A percentile compares a stretch with the other conserved stretches of the same genome.
Evolutionary conservation across 1,140 invertebrate species (phyloP).

Genomic region (Drosophila parvula): DNA sequence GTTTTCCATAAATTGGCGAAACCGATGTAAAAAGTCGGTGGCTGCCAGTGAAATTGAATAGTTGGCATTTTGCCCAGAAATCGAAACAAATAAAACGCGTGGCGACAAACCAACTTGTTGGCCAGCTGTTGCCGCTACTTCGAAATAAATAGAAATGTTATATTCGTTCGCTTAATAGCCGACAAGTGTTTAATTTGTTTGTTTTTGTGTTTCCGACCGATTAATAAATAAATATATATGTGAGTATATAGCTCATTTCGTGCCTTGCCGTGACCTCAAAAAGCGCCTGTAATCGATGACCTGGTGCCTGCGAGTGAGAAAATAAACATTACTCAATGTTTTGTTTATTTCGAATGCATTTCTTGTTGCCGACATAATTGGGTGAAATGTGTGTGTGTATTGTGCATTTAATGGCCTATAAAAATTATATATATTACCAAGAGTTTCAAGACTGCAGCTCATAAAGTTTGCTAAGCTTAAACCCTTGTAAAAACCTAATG

Average conservation of each 20-base stretch:
- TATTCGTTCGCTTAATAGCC: conserved; percentile 51
- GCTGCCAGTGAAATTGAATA: conserved; percentile 32
- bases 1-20: conserved; percentile 26
- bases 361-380: conserved; percentile 18
- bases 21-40: conserved; percentile 4
- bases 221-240: conserved; percentile 41
- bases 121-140: conserved; percentile 31
- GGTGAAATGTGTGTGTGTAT: background rate
- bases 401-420: background rate
- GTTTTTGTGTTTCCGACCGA: conserved; percentile 27
- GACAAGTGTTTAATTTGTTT: conserved; percentile 59
- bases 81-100: conserved; percentile 34
- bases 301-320: background rate
- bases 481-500: conserved; percentile 1
- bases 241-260: conserved; percentile 28
- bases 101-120: conserved; percentile 51
- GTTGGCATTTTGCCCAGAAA: conserved; percentile 42
- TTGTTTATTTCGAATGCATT: conserved; percentile 26
- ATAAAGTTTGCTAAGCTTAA: background rate
- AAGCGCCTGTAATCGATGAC: conserved; percentile 10
- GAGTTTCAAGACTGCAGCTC: background rate
- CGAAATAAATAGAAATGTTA: conserved; percentile 52
- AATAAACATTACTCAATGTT: conserved; percentile 13
- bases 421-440: conserved; percentile 1
- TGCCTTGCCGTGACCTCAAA: conserved; percentile 35